These are phyloP conservation scores for Antigone vipio DNA, from an alignment of 2,113 vertebrate genomes.

Conservation along the genomic window DNA sequence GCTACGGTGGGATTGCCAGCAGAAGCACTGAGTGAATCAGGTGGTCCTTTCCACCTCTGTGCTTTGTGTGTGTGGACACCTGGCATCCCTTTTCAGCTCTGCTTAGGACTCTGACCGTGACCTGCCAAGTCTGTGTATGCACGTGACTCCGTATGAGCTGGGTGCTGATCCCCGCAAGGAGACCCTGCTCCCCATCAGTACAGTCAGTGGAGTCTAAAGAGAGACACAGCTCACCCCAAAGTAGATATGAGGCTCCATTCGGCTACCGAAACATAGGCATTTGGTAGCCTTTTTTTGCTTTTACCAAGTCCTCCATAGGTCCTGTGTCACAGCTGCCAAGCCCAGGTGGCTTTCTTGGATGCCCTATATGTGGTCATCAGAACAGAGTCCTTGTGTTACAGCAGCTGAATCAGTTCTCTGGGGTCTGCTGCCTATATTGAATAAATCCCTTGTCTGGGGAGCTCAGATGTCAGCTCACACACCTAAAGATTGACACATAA, in stretches of 20 bases:
- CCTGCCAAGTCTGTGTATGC: neutral
- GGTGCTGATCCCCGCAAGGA: neutral
- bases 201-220: neutral
- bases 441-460: neutral
- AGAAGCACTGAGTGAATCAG: neutral
- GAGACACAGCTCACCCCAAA: neutral
- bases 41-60: neutral
- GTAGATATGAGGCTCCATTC: neutral
- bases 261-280: neutral
- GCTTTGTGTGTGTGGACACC: neutral
- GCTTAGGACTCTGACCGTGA: neutral
- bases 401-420: neutral
- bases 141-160: rapidly evolving
- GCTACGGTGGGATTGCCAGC: neutral
- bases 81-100: neutral
- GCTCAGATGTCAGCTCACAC: neutral
- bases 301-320: neutral
- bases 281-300: neutral
- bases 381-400: neutral
- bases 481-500: neutral
- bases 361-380: neutral
- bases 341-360: neutral
- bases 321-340: neutral
- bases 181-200: neutral
- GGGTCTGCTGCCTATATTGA: neutral